A percentile compares a stretch with the other conserved stretches of the same genome.
Evolutionary conservation across 37 sponge, comb jelly and placozoan species (phyloP).

Genomic region (Aplysina aerophoba): DNA sequence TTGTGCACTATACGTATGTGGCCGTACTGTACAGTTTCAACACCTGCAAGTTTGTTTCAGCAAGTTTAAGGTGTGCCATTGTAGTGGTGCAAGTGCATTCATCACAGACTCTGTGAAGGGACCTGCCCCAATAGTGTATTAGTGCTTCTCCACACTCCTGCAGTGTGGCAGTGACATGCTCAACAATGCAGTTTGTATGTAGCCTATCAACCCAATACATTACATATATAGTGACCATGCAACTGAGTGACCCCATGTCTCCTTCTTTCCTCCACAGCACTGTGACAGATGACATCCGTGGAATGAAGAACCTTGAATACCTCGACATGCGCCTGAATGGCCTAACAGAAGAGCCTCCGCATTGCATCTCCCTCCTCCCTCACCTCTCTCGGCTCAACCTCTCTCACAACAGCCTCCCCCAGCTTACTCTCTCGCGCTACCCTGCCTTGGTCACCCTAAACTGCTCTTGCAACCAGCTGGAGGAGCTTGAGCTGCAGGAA

Average conservation of each 20-base stretch:
- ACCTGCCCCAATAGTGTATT: too few species aligned
- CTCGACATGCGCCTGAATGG: conserved; percentile 78
- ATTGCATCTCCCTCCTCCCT: conserved; percentile 31
- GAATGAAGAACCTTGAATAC: conserved; percentile 57
- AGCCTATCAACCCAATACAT: too few species aligned
- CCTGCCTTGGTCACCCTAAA: conserved; percentile 43
- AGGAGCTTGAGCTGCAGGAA: conserved; percentile 38
- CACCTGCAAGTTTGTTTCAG: not conserved
- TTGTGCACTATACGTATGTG: not conserved
- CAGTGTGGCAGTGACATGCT: too few species aligned
- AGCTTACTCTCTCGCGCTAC: conserved; percentile 29
- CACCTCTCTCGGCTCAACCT: conserved; percentile 60
- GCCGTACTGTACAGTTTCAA: not conserved
- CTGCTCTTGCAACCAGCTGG: conserved; percentile 53
- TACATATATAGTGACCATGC: too few species aligned
- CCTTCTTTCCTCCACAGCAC: not conserved
- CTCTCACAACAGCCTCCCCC: conserved; percentile 46
- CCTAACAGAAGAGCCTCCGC: conserved; percentile 30
- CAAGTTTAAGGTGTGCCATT: too few species aligned
- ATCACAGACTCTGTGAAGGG: too few species aligned
- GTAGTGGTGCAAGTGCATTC: too few species aligned
- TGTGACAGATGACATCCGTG: conserved; percentile 60
- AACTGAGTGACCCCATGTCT: too few species aligned
- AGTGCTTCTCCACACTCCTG: too few species aligned
- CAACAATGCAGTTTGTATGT: too few species aligned